Conservation (phyloP, 2,888 invertebrate genomes). For the Chaetoderma sp. region DNA sequence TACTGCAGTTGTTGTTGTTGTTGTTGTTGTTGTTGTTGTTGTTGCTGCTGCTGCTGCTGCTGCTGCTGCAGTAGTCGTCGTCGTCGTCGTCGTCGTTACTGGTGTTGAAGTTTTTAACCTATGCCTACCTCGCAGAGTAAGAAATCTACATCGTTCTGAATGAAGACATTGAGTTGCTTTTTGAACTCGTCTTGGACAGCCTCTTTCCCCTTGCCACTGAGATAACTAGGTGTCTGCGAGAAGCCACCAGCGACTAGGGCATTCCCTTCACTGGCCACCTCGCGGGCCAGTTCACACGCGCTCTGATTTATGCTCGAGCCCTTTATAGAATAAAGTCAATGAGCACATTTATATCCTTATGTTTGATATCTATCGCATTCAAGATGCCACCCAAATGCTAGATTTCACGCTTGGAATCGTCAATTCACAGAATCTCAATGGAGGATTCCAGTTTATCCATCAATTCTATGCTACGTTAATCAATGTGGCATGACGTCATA, state of each 20-base stretch:
- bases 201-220: slow-evolving; percentile 60
- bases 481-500: no score
- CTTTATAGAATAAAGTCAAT: slow-evolving; percentile 37
- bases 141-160: slow-evolving; percentile 66
- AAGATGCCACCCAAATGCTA: background rate
- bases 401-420: background rate
- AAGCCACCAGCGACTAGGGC: slow-evolving; percentile 67
- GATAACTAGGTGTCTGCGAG: slow-evolving; percentile 66
- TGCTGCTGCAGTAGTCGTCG: no score
- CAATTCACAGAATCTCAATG: no score
- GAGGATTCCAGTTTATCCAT: no score
- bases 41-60: no score
- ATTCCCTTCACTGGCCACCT: slow-evolving; percentile 66
- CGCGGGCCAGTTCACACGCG: slow-evolving; percentile 63
- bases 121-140: slow-evolving; percentile 65
- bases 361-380: background rate
- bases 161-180: slow-evolving; percentile 67
- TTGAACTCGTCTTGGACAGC: slow-evolving; percentile 61
- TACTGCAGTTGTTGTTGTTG: no score
- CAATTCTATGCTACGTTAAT: no score
- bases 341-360: background rate
- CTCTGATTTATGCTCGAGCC: slow-evolving; percentile 65
- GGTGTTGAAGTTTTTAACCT: no score
- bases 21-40: no score
- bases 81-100: no score